Evolutionary conservation across 2,888 invertebrate genomes (phyloP), one percentile per base, ranked within the genome.

Genomic region (Cerceris rybyensis): DNA sequence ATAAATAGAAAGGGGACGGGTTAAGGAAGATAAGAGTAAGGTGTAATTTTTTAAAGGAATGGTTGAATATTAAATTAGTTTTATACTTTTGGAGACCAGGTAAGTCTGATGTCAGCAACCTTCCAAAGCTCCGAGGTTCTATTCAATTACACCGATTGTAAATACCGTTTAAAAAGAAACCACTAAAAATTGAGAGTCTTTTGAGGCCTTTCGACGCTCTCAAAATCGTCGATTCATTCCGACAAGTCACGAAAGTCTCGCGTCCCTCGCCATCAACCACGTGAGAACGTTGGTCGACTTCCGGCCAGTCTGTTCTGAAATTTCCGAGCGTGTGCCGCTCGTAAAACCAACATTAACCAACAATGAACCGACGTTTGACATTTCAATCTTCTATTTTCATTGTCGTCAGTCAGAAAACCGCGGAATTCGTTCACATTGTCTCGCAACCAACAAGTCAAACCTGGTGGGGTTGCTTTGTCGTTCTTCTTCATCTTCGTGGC

Each of bases 261-360:
- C 4, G 0, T 13, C 6, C 9, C 8, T 6, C 46, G 11, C 46
- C 8, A 46, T 11, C 8, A 11, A 11, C 9, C 46, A 46, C 46
- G 46, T 46, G 46, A 46, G 46, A 46, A 46, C 8, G 28, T 28
- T 28, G 4, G 13, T 0, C 28, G 58, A 59, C 73, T 82, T 75
- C 75, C 75, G 66, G 61, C 63, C 65, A 70, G 49, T 61, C 9
- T 59, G 41, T 13, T n/a, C 6, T 9, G 58, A 64, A 49, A 71
- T 73, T 72, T 72, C 85, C 54, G 82, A 86, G 84, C n/a, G 52
- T 14, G 86, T 86, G 76, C 82, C 55, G 78, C 80, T 88, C 87
- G 85, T 88, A 89, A 90, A 90, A 88, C 83, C 87, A 88, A 90
- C 86, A 89, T 87, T 86, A 86, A 85, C 73, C 74, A 71, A 82